Conservation (phyloP, 2,797 vertebrate genomes). For the Echeneis naucrates region DNA sequence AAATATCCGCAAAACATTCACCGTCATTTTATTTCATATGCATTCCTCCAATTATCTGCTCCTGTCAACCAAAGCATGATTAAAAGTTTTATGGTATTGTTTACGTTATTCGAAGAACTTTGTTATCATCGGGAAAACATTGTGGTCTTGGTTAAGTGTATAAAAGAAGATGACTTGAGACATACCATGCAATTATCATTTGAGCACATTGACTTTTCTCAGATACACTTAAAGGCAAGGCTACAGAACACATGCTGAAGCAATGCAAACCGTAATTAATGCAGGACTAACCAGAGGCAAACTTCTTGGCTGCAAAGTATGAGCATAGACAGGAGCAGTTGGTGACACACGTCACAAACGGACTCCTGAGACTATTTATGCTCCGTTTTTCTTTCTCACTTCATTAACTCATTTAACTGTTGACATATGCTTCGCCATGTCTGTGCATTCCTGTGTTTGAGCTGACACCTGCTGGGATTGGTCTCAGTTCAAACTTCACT, state of each 20-base stretch:
- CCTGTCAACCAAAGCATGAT: not conserved
- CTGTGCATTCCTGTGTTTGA: not conserved
- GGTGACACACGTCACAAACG: not conserved
- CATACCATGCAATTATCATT: not conserved
- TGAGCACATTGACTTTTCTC: not conserved
- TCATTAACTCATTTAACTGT: not conserved
- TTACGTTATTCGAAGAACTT: not conserved
- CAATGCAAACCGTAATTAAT: not conserved
- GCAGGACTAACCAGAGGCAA: not conserved
- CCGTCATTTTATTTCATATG: not conserved
- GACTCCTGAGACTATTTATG: not conserved
- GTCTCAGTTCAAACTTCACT: not conserved
- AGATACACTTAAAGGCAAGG: not conserved
- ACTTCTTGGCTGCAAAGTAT: not conserved
- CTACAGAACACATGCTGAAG: not conserved
- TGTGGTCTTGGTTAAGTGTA: not conserved
- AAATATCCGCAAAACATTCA: not conserved
- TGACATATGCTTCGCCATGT: not conserved
- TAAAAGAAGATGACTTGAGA: not conserved
- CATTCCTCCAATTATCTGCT: not conserved
- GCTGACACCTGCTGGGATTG: not conserved
- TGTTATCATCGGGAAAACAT: not conserved
- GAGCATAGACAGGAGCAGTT: not conserved
- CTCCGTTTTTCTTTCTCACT: not conserved
- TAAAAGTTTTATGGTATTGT: not conserved